A percentile compares a stretch with the other conserved stretches of the same genome.
These are phyloP conservation scores for Hipposideros armiger DNA, from an alignment of 2,113 vertebrate genomes.

Conservation along the genomic window DNA sequence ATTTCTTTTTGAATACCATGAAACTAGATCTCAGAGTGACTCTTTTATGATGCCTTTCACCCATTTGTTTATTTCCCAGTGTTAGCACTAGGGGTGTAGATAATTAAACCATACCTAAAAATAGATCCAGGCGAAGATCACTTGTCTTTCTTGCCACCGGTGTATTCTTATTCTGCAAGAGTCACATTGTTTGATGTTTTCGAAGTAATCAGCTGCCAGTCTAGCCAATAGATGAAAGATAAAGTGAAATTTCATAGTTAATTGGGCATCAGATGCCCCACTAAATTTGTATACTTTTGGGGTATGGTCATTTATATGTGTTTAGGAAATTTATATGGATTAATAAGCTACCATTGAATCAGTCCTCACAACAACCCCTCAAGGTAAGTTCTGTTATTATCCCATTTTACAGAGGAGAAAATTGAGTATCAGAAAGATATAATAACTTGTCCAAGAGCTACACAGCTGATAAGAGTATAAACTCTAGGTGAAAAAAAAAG, in stretches of 20 bases:
- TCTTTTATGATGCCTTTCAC: conserved; percentile 67
- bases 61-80: conserved; percentile 78
- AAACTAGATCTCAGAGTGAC: conserved; percentile 51
- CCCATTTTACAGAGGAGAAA: conserved; percentile 60
- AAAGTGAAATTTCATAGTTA: conserved; percentile 60
- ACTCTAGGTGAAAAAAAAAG: conserved; percentile 51
- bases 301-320: not conserved
- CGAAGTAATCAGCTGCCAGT: conserved; percentile 61
- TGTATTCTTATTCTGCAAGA: conserved; percentile 74
- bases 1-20: conserved; percentile 18
- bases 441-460: not conserved
- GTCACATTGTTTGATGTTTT: conserved; percentile 79
- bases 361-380: not conserved
- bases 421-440: conserved; percentile 21
- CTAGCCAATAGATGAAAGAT: conserved; percentile 63
- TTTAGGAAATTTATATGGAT: conserved; percentile 58
- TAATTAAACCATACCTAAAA: conserved; percentile 85
- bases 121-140: conserved; percentile 83
- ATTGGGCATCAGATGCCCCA: not conserved
- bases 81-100: conserved; percentile 80
- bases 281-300: conserved; percentile 48
- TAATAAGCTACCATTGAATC: conserved; percentile 34
- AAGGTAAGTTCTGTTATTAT: conserved; percentile 51
- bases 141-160: conserved; percentile 77
- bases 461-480: not conserved